Base-by-base conservation (phyloP, 2,797 vertebrate species). In the Brachyrhaphis roseni region DNA sequence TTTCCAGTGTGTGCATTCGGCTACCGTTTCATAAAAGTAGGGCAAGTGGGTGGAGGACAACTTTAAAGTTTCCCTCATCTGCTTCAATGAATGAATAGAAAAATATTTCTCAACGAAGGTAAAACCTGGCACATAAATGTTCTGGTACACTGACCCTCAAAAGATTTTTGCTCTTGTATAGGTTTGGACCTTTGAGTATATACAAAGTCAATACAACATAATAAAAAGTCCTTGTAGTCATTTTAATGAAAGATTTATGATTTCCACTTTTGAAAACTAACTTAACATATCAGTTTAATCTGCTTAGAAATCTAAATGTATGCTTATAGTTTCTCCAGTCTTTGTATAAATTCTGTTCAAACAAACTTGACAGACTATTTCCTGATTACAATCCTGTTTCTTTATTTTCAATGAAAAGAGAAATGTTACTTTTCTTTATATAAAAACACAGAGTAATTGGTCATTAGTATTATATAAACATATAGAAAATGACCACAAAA, bases 41-140 rank as follows among this genome's bases (percentile, higher is more conserved):
- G 45, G 31, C 3, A 5, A 59, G 31, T 18, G 68, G 53, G 74
- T 47, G 74, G 20, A 47, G 78, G 74, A 71, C 8, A 31, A n/a
- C 16, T 23, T 80, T 71, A 59, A 72, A 36, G 68, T 18, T 41
- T 23, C 20, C n/a, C 53, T 72, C 46, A 47, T 72, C 68, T 49
- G 31, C 46, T 43, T 28, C 26, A 1, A 13, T 74, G 47, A 34
- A 41, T 41, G 8, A 2, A 41, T 68, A 11, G 36, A 23, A 51
- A 74, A 34, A 74, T 15, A 34, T 26, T 26, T 53, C 20, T 23
- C 47, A 31, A 13, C 8, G 20, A 74, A 74, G 15, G 5, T 74
- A 36, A 6, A 36, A 12, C 28, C 12, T 39, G 51, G 16, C 55
- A 59, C 11, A 55, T 16, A n/a, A 31, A 43, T n/a, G 4, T 59